Base-by-base conservation (phyloP, 2,113 vertebrate species). In the Grammomys dolichurus region DNA sequence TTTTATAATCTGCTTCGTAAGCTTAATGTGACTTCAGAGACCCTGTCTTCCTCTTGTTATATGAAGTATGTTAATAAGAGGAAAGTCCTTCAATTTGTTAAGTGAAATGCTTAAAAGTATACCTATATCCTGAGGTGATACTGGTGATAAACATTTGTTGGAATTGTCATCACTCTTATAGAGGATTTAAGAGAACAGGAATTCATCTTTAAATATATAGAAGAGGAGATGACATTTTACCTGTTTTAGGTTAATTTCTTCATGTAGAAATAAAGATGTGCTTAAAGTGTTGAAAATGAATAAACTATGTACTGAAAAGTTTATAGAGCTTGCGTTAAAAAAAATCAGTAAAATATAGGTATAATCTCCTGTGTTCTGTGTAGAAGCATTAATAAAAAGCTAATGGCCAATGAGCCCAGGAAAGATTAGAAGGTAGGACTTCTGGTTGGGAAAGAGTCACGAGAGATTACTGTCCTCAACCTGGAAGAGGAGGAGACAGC, bases 31-130 rank as follows among this genome's bases (percentile, higher is more conserved):
- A 82, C 69, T 91, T 81, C 90, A 72, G n/a, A 90, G 65, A 92
- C 7, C 16, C 73, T 85, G 19, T 7, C 28, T 87, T 91, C 40
- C 22, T 94, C 7, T 60, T 77, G 1, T 40, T 91, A 93, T 24
- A 5, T 43, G 67, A 96, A 92, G 36, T 60, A 95, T 1, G 2
- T 75, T 84, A 94, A 60, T 56, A 92, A 85, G 82, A 85, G 58
- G 60, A 82, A 86, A 36, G 36, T 36, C 56, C 70, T 70, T 81
- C 70, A 95, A 40, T 77, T 54, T 82, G 82, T 89, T 91, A 94
- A 72, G 54, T 78, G n/a, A 94, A 95, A 95, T 75, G 40, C 46
- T 70, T 95, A 95, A 95, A 85, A 73, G 40, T 56, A 4, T 72
- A 56, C 54, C 16, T 51, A 76, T 67, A 88, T 63, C 54, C 2